phyloP scores from a whole-genome alignment of 2,113 vertebrate species.

The Eubucco bourcierii region DNA sequence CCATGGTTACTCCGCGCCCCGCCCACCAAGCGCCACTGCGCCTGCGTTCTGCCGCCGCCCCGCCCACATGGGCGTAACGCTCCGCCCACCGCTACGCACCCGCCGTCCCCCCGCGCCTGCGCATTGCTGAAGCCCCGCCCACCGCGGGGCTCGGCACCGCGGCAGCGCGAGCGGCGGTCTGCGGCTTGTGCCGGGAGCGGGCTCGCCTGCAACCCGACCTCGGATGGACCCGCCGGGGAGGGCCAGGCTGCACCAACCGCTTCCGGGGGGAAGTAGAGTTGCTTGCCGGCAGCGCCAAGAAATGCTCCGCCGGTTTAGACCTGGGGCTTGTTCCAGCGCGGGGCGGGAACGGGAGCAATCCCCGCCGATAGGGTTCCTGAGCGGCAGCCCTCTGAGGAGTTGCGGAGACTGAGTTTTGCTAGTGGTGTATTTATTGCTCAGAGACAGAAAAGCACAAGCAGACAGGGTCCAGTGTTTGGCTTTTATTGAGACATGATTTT shows the following conservation, averaged over 20 bases:
- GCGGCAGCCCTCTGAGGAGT: background rate
- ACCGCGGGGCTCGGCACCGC: background rate
- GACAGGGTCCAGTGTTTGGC: background rate
- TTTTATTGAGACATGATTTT: slow-evolving; percentile 78
- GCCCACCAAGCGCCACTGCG: background rate
- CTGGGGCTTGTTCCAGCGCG: accelerated
- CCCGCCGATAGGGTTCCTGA: too few species aligned
- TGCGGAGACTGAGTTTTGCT: accelerated
- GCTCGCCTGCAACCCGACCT: background rate
- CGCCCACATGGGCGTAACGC: background rate
- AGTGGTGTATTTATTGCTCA: accelerated
- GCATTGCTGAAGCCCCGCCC: too few species aligned
- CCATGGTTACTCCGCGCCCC: slow-evolving; percentile 27
- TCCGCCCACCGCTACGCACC: accelerated
- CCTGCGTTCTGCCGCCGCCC: background rate
- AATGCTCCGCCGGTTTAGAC: accelerated
- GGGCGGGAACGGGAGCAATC: background rate
- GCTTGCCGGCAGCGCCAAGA: too few species aligned
- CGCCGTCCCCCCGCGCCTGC: too few species aligned
- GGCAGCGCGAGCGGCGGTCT: too few species aligned
- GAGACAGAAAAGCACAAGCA: background rate
- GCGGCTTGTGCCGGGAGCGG: too few species aligned
- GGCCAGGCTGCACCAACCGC: too few species aligned
- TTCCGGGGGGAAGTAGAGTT: too few species aligned
- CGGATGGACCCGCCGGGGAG: too few species aligned